Evolutionary conservation across 1,140 invertebrate genomes (phyloP).

Genomic region (Octopus sinensis): DNA sequence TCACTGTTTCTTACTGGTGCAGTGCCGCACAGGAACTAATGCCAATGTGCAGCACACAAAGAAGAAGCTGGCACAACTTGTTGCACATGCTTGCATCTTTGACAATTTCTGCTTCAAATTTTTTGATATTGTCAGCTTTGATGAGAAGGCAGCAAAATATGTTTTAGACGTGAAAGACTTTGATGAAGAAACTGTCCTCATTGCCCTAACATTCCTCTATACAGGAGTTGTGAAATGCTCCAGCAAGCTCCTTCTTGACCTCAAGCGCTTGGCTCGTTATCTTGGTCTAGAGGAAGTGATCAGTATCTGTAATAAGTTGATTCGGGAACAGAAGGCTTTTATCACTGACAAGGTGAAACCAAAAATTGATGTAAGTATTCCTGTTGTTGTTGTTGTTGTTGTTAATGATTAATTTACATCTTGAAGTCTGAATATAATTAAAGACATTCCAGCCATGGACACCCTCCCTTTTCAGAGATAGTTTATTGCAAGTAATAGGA

Average conservation of each 20-base stretch:
- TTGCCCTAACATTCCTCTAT: background rate
- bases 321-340: background rate
- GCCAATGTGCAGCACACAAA: background rate
- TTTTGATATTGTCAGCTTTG: slow-evolving; percentile 1
- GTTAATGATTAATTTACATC: no score
- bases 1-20: background rate
- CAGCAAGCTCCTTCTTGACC: background rate
- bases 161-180: background rate
- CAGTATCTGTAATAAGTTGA: background rate
- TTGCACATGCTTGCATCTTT: slow-evolving; percentile 4
- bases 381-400: no score
- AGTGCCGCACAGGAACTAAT: background rate
- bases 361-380: no score
- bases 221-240: slow-evolving; percentile 7
- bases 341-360: background rate
- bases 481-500: no score
- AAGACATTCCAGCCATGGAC: no score
- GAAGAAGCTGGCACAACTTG: background rate
- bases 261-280: background rate
- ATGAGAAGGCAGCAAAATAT: background rate
- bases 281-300: background rate
- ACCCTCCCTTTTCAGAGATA: no score
- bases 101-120: background rate
- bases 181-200: background rate
- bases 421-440: no score